Evolutionary conservation across 2,797 vertebrate species (phyloP), one percentile per base, ranked within the genome.

Genomic region (Mareca penelope): DNA sequence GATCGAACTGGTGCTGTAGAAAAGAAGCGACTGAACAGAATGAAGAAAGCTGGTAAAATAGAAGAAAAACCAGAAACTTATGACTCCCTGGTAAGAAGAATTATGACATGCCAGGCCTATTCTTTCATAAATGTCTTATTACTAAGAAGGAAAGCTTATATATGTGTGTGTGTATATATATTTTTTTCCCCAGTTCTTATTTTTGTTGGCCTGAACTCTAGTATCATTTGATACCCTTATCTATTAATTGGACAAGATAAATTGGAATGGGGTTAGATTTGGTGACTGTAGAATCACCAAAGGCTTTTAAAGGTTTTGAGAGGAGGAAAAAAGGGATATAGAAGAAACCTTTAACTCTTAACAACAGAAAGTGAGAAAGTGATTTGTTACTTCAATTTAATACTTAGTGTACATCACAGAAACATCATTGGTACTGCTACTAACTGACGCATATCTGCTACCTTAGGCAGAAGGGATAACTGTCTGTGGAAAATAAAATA

Each of bases 31-130:
- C 97, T 98, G 64, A 99, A 98, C 80, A 98, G 99, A 56, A 99
- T 99, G 99, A 99, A 98, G 88, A 99, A 99, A 96, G 99, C 99
- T 14, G 99, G 99, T 48, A 99, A 99, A 98, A 98, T 99, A 40
- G 98, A 98, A 59, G 98, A 99, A 94, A 98, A 98, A 65, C 98
- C 99, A 4, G 98, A 99, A 88, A 99, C 99, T 10, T 99, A 98
- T 2, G 98, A 99, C 28, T 99, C 99, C 19, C 70, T 99, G 98
- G 99, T 99, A 98, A 97, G 96, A 93, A 52, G 8, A 83, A 44
- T 65, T 78, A 13, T 35, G 18, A 14, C 3, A 2, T 77, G 19
- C 40, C 10, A 16, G 24, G 2, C 19, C 78, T 89, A 9, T 15
- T 77, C 15, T 71, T 19, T 64, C 23, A 44, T 48, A 26, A 6